phyloP scores from a whole-genome alignment of 2,113 vertebrate genomes.

The Cynocephalus volans region DNA sequence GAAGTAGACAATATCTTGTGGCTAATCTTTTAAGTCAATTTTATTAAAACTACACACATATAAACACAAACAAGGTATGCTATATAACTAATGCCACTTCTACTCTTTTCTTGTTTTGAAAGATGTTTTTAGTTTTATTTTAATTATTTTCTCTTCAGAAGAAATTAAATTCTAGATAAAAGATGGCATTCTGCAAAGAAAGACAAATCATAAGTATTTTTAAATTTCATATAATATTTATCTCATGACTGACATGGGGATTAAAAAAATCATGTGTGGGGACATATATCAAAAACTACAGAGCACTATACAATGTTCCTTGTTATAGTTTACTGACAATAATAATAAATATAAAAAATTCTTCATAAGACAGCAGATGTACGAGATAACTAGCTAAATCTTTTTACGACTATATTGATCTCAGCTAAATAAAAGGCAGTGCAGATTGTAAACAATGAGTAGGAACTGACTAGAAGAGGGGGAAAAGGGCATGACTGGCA shows the following conservation, averaged over 20 bases:
- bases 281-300: not conserved
- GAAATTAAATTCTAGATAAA: slow-evolving; percentile 58
- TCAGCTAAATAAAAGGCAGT: not conserved
- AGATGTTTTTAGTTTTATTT: slow-evolving; percentile 58
- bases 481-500: not conserved
- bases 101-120: not conserved
- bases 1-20: slow-evolving; percentile 79
- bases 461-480: not conserved
- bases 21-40: slow-evolving; percentile 88
- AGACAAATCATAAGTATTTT: slow-evolving; percentile 43
- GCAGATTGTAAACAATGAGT: not conserved
- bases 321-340: not conserved
- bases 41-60: slow-evolving; percentile 86
- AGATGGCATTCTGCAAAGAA: slow-evolving; percentile 11
- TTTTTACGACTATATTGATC: not conserved
- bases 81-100: slow-evolving; percentile 73
- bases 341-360: not conserved
- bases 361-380: not conserved
- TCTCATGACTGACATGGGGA: not conserved
- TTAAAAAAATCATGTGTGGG: slow-evolving; percentile 24
- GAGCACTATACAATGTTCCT: not conserved
- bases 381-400: not conserved
- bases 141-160: slow-evolving; percentile 54
- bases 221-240: slow-evolving; percentile 45
- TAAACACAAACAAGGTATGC: slow-evolving; percentile 80